These are phyloP conservation scores for Anagrus nilaparvatae DNA, from an alignment of 1,140 invertebrate genomes.

Conservation along the genomic window DNA sequence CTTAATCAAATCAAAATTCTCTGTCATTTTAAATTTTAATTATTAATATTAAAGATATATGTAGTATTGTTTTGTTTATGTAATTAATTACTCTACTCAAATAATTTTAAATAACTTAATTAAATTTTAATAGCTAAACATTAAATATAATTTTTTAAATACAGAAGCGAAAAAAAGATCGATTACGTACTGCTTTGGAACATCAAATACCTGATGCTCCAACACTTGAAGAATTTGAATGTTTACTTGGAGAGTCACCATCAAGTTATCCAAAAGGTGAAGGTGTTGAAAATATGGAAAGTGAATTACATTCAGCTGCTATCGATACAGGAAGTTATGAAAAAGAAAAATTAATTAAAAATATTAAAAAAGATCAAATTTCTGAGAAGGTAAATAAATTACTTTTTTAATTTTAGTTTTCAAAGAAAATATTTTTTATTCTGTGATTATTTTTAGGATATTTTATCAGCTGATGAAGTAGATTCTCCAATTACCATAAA, in stretches of 20 bases:
- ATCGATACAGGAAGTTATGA: constrained; percentile 37
- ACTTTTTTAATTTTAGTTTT: neutral
- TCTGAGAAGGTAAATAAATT: neutral
- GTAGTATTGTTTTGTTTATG: too few relatives aligned
- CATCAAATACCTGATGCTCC: constrained; percentile 37
- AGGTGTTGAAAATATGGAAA: constrained; percentile 41
- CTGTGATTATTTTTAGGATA: constrained; percentile 3
- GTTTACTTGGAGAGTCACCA: constrained; percentile 35
- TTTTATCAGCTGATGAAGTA: constrained; percentile 20
- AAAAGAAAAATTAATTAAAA: too few relatives aligned
- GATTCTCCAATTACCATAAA: constrained; percentile 12
- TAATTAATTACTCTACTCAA: too few relatives aligned
- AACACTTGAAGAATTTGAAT: constrained; percentile 39
- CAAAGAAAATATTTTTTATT: neutral
- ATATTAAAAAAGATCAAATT: neutral
- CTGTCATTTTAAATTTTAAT: neutral
- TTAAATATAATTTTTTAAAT: constrained; percentile 9
- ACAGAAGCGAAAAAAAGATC: constrained; percentile 35
- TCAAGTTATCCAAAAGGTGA: constrained; percentile 38
- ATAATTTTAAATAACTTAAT: too few relatives aligned
- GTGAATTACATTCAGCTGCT: constrained; percentile 39
- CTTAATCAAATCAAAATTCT: too few relatives aligned
- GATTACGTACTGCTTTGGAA: constrained; percentile 22
- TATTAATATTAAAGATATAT: neutral
- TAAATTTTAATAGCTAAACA: neutral